Evolutionary conservation across 2,797 vertebrate species (phyloP).

Genomic region (Euthynnus affinis): DNA sequence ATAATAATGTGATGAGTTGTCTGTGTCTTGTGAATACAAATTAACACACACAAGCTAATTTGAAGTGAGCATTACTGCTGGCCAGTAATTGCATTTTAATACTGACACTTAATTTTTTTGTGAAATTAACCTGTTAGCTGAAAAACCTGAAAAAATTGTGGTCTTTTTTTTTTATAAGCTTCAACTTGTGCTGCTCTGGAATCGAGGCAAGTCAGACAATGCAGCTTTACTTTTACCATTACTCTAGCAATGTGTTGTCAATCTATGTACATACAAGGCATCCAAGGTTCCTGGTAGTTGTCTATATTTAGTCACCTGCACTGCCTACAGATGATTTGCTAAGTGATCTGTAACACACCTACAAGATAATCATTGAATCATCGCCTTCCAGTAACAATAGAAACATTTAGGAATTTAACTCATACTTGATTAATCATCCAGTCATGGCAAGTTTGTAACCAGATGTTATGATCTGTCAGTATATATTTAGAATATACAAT

Average conservation of each 20-base stretch:
- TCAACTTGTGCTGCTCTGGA: not conserved
- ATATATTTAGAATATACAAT: slow-evolving; percentile 1
- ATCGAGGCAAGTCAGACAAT: too few relatives aligned
- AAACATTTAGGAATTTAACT: not conserved
- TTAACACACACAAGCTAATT: not conserved
- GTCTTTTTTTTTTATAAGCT: too few relatives aligned
- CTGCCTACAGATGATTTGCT: slow-evolving; percentile 17
- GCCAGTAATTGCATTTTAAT: not conserved
- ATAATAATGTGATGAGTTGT: not conserved
- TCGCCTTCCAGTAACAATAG: not conserved
- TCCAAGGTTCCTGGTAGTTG: not conserved
- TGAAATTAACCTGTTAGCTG: too few relatives aligned
- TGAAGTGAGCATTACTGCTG: not conserved
- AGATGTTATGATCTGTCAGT: slow-evolving; percentile 11
- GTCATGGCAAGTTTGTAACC: not conserved
- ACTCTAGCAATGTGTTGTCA: not conserved
- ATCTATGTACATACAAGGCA: not conserved
- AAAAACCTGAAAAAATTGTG: too few relatives aligned
- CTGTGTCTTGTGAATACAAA: not conserved
- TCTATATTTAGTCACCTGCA: slow-evolving; percentile 27
- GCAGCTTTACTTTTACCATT: not conserved
- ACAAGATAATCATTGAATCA: slow-evolving; percentile 29
- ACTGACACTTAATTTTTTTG: not conserved
- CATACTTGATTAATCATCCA: slow-evolving; percentile 20
- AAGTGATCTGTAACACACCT: slow-evolving; percentile 28